Evolutionary conservation across 2,113 vertebrate species (phyloP).

Genomic region (Gallinago media): DNA sequence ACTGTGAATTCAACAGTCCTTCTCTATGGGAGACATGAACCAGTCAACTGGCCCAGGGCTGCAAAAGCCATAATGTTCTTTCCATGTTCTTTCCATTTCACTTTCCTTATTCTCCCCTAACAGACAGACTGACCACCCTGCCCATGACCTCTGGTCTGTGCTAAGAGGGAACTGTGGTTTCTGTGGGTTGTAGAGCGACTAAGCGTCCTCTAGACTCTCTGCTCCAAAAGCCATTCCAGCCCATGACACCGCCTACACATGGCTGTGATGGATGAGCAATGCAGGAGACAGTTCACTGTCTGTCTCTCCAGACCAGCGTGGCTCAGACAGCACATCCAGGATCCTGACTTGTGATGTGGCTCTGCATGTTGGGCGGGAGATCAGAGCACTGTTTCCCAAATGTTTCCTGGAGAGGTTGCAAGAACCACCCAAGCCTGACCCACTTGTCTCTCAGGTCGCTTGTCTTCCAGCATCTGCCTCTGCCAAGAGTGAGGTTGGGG

Average conservation of each 20-base stretch:
- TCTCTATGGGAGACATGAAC: neutral
- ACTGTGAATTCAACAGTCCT: neutral
- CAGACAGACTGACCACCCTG: neutral
- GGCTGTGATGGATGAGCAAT: neutral
- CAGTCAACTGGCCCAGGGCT: neutral
- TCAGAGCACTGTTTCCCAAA: neutral
- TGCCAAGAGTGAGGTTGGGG: neutral
- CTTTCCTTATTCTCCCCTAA: neutral
- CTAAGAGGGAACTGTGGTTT: neutral
- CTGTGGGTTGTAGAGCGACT: neutral
- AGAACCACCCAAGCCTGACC: neutral
- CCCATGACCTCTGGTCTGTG: neutral
- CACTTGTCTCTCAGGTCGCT: neutral
- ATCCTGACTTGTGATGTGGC: neutral
- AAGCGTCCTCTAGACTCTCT: neutral
- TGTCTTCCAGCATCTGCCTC: neutral
- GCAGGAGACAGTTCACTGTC: accelerated
- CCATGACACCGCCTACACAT: neutral
- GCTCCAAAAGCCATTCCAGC: neutral
- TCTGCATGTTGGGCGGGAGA: neutral
- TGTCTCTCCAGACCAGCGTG: accelerated
- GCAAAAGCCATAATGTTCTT: neutral
- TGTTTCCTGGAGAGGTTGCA: neutral
- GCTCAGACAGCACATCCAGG: neutral
- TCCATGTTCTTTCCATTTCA: neutral